Base-by-base conservation (phyloP, 1,140 invertebrate genomes). In the Tetramorium simillimum region DNA sequence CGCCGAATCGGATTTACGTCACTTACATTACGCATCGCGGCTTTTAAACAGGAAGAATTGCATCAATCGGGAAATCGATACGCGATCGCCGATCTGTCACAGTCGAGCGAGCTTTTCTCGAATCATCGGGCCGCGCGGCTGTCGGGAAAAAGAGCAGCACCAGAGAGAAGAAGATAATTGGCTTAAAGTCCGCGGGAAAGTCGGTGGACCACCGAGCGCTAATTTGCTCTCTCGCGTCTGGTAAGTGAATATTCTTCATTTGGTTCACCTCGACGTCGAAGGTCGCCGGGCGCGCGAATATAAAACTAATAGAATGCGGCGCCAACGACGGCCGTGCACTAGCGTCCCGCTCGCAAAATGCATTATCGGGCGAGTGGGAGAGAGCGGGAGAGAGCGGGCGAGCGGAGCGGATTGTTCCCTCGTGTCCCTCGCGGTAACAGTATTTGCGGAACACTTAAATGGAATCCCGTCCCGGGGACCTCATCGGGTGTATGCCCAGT, bases 371-470 rank as follows among this genome's bases (percentile, higher is more conserved):
- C 80, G 76, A 76, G 82, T 82, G 87, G 46, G 76, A 60, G 67
- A 78, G 78, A 58, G 77, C 62, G 87, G 46, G 76, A 60, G 67
- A 78, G 78, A 58, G 77, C 62, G 53, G 24, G 56, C 40, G 40
- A 60, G 60, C 76, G n/a, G 65, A 77, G 75, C 72, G 76, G 85
- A 92, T 91, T 90, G 90, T 92, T 91, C 77, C 51, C 72, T 87
- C 80, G 62, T 81, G 65, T 81, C 78, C 69, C 78, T 88, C 82
- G 88, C 62, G 72, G 89, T 91, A 92, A 91, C 87, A 87, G 89
- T 92, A 92, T 92, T 92, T 92, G 88, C 91, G 65, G 86, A 92
- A 90, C 91, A 92, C 91, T 92, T 90, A 86, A 91, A 91, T 85
- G 65, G 88, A 87, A 88, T 89, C 86, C 81, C 85, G 81, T 85